Percentiles rank a stretch among this genome's conserved stretches.
Evolutionary conservation across 2,797 vertebrate species (phyloP).

Genomic region (Typhlichthys eigenmanni): DNA sequence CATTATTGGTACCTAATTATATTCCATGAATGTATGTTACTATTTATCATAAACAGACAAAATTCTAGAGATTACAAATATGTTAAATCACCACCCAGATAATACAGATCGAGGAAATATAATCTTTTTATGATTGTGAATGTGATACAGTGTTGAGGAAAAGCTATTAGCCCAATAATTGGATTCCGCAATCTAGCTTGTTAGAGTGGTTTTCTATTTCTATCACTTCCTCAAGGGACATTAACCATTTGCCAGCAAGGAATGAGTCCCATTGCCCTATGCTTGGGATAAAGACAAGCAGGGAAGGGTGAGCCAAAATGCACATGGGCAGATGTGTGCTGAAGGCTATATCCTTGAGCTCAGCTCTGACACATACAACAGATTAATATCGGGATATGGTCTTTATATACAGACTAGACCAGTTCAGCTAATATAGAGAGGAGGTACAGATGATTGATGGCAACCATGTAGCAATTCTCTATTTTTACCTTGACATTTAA

Average conservation of each 20-base stretch:
- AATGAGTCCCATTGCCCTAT: constrained; percentile 47
- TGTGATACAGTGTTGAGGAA: constrained; percentile 55
- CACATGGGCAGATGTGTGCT: constrained; percentile 36
- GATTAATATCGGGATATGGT: constrained; percentile 56
- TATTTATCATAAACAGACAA: constrained; percentile 48
- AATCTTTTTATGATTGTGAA: constrained; percentile 50
- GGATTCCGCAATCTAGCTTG: constrained; percentile 70
- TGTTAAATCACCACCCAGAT: constrained; percentile 37
- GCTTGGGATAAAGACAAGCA: constrained; percentile 56
- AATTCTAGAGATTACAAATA: constrained; percentile 46
- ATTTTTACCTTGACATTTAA: constrained; percentile 49
- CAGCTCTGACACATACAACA: constrained; percentile 38
- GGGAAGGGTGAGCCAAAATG: constrained; percentile 40
- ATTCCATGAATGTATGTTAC: constrained; percentile 4
- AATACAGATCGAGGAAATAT: constrained; percentile 53
- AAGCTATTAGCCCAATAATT: constrained; percentile 70
- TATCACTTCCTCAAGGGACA: constrained; percentile 61
- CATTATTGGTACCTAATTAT: constrained; percentile 35
- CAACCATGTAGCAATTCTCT: constrained; percentile 26
- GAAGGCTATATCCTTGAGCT: constrained; percentile 39
- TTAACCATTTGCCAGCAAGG: constrained; percentile 62
- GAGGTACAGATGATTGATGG: constrained; percentile 52
- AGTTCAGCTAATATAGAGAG: constrained; percentile 35
- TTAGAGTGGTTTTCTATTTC: constrained; percentile 67
- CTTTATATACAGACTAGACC: constrained; percentile 49